Conservation (phyloP, 2,797 vertebrate genomes). For the Poecilia velifera region DNA sequence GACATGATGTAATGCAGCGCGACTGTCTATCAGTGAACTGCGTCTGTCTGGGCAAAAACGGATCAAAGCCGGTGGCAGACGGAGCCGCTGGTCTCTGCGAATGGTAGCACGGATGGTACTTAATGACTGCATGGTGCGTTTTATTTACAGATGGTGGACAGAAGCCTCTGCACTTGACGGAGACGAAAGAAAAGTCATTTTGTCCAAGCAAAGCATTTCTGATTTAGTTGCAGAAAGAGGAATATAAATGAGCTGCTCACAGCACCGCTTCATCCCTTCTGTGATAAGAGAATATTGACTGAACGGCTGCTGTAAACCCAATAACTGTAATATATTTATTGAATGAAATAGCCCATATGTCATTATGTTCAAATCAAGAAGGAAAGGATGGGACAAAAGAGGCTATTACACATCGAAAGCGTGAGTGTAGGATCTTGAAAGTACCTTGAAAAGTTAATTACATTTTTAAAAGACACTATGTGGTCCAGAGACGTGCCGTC, state of each 20-base stretch:
- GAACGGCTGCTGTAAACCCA: not conserved
- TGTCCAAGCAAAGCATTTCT: not conserved
- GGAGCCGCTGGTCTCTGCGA: conserved; percentile 38
- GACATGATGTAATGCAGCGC: conserved; percentile 46
- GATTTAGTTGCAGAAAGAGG: not conserved
- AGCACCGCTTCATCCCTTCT: not conserved
- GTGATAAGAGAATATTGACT: not conserved
- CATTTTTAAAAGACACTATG: not conserved
- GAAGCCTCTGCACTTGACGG: conserved; percentile 8
- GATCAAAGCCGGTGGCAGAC: conserved; percentile 42
- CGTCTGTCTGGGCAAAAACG: conserved; percentile 31
- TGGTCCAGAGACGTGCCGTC: not conserved
- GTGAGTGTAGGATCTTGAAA: not conserved
- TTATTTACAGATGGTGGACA: conserved; percentile 46
- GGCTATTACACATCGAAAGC: not conserved
- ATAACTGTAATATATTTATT: conserved; percentile 5
- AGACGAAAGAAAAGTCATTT: not conserved
- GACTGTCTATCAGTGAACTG: conserved; percentile 46
- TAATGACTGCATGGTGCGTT: conserved; percentile 36
- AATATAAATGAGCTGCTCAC: not conserved
- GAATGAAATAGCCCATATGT: not conserved
- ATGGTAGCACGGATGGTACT: conserved; percentile 7
- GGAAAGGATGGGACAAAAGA: not conserved
- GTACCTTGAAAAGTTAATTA: conserved; percentile 1
- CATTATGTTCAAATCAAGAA: not conserved